Base-by-base conservation (phyloP, 1,140 invertebrate genomes). In the Drosophila teissieri region DNA sequence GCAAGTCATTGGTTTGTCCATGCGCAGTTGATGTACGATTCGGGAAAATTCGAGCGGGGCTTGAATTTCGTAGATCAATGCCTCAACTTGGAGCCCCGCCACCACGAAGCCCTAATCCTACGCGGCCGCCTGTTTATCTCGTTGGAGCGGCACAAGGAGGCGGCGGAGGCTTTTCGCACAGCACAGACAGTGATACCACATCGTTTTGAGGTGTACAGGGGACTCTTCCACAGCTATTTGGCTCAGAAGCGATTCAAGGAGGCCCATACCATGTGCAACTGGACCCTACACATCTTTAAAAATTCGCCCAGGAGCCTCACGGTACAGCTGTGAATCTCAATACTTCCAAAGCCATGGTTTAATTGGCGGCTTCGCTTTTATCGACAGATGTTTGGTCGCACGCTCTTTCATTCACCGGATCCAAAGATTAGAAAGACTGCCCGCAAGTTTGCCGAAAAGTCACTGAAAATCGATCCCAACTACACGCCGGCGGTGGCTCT, bases 81-180 rank as follows among this genome's bases (percentile, higher is more conserved):
- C 0, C 91, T 94, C 40, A 90, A 90, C 8, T 42, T 94, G n/a
- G 92, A 93, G 84, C 91, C 93, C 4, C 93, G 92, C 5, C 94
- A 94, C 82, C 93, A 96, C n/a, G 96, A 97, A 88, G 95, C 95
- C 1, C 92, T 95, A 10, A 93, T 97, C 40, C 83, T 96, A 7
- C 95, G 96, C 63, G 96, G 95, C 2, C 94, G 94, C 57, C 94
- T 96, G 39, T 93, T 96, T 10, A 92, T 95, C 17, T 94, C 95
- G 36, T 91, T 96, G 42, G 96, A 96, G 73, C 95, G 95, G 40
- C 94, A 93, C 62, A 93, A 94, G 60, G 95, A 96, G 72, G 95
- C 96, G 1, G 93, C 95, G 1, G 92, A 93, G 24, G 94, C 95
- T 73, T 96, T 96, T 85, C 93, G 95, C 77, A 94, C 95, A 80